Evolutionary conservation across 2,888 invertebrate genomes (phyloP).

Genomic region (Dryocosmus kuriphilus): DNA sequence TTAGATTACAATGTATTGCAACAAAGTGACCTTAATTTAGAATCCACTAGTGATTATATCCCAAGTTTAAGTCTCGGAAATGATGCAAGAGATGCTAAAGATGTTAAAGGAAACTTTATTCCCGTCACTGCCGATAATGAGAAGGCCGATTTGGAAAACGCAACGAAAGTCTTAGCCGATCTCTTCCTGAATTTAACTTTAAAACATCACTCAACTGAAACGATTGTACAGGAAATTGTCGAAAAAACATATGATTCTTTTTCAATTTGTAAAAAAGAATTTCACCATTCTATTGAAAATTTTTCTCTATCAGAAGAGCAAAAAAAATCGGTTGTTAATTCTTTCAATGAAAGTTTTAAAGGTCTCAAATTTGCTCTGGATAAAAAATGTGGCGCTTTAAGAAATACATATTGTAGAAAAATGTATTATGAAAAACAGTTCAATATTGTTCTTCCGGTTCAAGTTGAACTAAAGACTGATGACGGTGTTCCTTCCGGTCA

Average conservation of each 20-base stretch:
- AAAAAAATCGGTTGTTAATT: background rate
- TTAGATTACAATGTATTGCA: background rate
- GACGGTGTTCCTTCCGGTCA: background rate
- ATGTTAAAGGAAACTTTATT: background rate
- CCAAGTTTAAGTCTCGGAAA: background rate
- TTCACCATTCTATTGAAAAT: background rate
- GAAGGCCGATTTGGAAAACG: background rate
- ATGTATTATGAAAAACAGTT: conserved; percentile 4
- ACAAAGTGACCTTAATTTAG: background rate
- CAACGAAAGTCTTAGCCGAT: background rate
- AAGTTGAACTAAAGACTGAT: conserved; percentile 13
- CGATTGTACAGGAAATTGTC: background rate
- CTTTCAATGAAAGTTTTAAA: background rate
- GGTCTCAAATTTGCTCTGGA: background rate
- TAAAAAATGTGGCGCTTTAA: background rate
- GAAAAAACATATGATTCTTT: background rate
- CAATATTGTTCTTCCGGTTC: conserved; percentile 32
- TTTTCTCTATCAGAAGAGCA: conserved; percentile 3
- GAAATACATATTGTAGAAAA: conserved; percentile 21
- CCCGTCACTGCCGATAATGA: background rate
- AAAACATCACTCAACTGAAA: background rate
- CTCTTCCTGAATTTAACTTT: background rate
- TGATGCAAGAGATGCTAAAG: too few species aligned
- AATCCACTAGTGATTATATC: too few species aligned
- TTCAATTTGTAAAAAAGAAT: background rate